Base-by-base conservation (phyloP, 2,797 vertebrate genomes). In the Acanthurus tractus region DNA sequence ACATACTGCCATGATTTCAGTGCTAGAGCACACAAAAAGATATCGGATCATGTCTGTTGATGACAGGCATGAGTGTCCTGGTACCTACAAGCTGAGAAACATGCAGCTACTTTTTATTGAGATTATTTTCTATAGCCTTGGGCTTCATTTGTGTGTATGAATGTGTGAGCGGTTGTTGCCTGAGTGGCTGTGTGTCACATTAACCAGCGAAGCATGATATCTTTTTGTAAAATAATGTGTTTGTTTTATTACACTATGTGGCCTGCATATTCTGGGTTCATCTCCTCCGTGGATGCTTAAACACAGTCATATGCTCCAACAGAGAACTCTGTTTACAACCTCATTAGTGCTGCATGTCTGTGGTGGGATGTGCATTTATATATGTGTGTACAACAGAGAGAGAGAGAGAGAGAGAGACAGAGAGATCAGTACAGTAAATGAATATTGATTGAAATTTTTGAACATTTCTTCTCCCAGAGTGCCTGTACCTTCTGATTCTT, bases 11-110 rank as follows among this genome's bases (percentile, higher is more conserved):
- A 81, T 81, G 61, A 76, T 40, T 63, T 49, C 22, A 63, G 59
- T 58, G 1, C 10, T 11, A 14, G 64, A 57, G 78, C 66, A 73
- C 42, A 62, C 46, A 53, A 46, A 81, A 62, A 78, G 67, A 82
- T 70, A 78, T 52, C 74, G 78, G 73, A 69, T 54, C 2, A 14
- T 29, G 67, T 40, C 82, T 74, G 67, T 82, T 84, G 86, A 89
- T 81, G 56, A 77, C 1, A 10, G 67, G 69, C 76, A 63, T 8
- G 20, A 78, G 81, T 56, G 78, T 79, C 71, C 58, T 2, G 4
- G 53, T 59, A 71, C 10, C 54, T 77, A 83, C 71, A 79, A 74
- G 71, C 72, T 55, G 40, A 46, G 40, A 84, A 20, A 79, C 62
- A 76, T 74, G 65, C 65, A 59, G 62, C 44, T 44, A 38, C 74